Percentiles rank a stretch among this genome's conserved stretches.
Conservation (phyloP, 1,140 invertebrate species). For the Babylonia areolata region DNA sequence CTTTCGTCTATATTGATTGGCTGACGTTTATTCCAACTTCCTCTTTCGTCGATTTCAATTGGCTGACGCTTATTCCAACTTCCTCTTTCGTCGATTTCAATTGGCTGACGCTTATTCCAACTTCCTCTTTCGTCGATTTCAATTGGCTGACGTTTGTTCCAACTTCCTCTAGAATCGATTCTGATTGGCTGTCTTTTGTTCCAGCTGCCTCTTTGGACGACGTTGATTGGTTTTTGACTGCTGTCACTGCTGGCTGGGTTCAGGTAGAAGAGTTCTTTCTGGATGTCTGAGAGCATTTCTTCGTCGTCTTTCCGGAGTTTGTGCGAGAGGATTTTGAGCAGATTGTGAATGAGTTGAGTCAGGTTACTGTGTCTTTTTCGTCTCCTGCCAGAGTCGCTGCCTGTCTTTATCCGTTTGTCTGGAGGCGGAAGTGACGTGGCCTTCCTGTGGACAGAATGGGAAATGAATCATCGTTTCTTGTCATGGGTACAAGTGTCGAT, state of each 20-base stretch:
- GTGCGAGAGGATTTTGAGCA: not conserved
- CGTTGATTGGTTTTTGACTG: not conserved
- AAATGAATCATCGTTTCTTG: not conserved
- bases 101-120: not conserved
- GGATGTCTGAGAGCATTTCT: not conserved
- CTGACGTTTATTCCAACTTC: not conserved
- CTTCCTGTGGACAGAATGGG: no score
- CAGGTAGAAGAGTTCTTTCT: not conserved
- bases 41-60: not conserved
- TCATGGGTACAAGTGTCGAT: not conserved
- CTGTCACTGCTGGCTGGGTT: not conserved
- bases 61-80: not conserved
- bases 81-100: not conserved
- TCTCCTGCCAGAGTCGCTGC: not conserved
- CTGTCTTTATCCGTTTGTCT: not conserved
- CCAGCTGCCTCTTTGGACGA: not conserved
- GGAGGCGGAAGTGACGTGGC: no score
- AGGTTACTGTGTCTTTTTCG: not conserved
- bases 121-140: not conserved
- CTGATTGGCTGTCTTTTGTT: not conserved
- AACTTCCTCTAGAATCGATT: no score
- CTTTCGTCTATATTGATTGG: not conserved
- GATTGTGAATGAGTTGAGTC: not conserved
- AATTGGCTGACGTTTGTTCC: not conserved
- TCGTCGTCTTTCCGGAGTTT: not conserved